Evolutionary conservation across 2,797 vertebrate genomes (phyloP).

Genomic region (Pseudomugil gertrudae): DNA sequence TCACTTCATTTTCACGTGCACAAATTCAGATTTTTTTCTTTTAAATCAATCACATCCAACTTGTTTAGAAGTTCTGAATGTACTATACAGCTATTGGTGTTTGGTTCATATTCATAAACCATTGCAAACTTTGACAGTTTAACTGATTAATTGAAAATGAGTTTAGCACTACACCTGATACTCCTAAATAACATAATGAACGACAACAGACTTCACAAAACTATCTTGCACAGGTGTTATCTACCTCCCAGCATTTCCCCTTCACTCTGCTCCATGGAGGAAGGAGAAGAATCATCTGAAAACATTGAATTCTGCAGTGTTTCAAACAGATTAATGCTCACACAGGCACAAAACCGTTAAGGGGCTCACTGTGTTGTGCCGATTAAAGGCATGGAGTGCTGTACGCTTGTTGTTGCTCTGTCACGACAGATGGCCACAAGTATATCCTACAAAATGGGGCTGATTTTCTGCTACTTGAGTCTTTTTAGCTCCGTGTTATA

Average conservation of each 20-base stretch:
- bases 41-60: neutral
- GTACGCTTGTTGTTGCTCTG: conserved; percentile 40
- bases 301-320: conserved; percentile 30
- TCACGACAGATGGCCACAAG: conserved; percentile 25
- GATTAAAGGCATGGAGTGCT: conserved; percentile 9
- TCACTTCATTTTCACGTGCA: conserved; percentile 17
- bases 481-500: conserved; percentile 12
- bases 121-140: neutral
- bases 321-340: conserved; percentile 39
- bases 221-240: neutral
- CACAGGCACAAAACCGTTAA: conserved; percentile 44
- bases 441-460: conserved; percentile 25
- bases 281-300: conserved; percentile 32
- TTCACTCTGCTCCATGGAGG: conserved; percentile 8
- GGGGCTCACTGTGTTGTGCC: conserved; percentile 40
- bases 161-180: too few relatives aligned
- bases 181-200: too few relatives aligned
- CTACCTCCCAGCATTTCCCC: conserved; percentile 19
- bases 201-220: too few relatives aligned
- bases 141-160: too few relatives aligned
- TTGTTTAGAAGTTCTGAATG: neutral
- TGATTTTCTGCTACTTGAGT: conserved; percentile 14
- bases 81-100: neutral
- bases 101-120: neutral
- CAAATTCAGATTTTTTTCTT: neutral